Evolutionary conservation across 1,140 invertebrate genomes (phyloP).

Genomic region (Cataglyphis hispanica): DNA sequence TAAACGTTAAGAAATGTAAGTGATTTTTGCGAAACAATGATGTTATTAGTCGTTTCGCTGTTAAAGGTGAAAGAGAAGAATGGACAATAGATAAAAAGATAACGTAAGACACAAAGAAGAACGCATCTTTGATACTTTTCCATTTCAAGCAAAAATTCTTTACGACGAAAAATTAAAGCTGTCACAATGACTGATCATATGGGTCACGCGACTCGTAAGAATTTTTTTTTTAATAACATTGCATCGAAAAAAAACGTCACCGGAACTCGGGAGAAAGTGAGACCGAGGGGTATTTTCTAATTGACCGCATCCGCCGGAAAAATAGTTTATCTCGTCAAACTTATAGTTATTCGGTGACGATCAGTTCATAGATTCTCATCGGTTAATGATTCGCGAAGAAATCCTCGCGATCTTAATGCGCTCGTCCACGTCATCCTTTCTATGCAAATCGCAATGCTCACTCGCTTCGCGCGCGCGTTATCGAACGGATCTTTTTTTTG

Average conservation of each 20-base stretch:
- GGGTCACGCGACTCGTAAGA: slow-evolving; percentile 35
- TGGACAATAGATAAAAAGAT: neutral
- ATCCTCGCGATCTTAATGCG: slow-evolving; percentile 51
- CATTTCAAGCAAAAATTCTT: neutral
- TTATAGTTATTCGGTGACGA: slow-evolving; percentile 37
- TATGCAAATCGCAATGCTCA: slow-evolving; percentile 51
- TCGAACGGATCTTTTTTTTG: slow-evolving; percentile 48
- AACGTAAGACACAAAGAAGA: neutral
- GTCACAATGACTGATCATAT: slow-evolving; percentile 26
- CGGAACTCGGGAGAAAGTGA: slow-evolving; percentile 78
- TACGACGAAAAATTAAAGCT: slow-evolving; percentile 27
- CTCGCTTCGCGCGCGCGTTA: neutral
- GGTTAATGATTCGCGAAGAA: slow-evolving; percentile 65
- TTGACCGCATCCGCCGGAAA: slow-evolving; percentile 81
- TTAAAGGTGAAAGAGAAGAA: neutral
- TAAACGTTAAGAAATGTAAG: neutral
- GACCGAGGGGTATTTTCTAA: slow-evolving; percentile 79
- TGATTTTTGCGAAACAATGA: neutral
- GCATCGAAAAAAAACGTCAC: neutral
- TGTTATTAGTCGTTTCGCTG: neutral
- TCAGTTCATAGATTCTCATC: slow-evolving; percentile 27
- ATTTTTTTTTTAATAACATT: slow-evolving; percentile 24
- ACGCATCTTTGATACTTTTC: neutral
- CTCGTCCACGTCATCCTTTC: slow-evolving; percentile 50
- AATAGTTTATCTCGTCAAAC: slow-evolving; percentile 67